A percentile compares a stretch with the other conserved stretches of the same genome.
Evolutionary conservation across 2,888 invertebrate species (phyloP).

Genomic region (Leptarthrus brevirostris): DNA sequence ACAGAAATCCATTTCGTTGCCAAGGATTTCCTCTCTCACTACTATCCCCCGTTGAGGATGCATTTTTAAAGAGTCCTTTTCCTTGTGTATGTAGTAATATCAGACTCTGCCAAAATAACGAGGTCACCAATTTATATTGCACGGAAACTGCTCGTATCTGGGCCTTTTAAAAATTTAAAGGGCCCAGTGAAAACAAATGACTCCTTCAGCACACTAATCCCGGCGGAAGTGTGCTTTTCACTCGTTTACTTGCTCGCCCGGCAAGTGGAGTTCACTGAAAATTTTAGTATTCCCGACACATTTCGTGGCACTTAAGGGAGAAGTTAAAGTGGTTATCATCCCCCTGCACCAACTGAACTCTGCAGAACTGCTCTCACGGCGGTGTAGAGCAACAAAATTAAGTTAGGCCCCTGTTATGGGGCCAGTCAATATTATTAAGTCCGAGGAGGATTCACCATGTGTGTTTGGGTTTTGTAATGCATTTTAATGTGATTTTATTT

Average conservation of each 20-base stretch:
- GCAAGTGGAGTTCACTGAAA: not conserved
- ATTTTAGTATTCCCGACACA: slow-evolving; percentile 32
- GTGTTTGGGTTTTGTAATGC: not conserved
- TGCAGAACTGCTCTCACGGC: not conserved
- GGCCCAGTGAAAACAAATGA: slow-evolving; percentile 18
- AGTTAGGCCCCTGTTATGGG: slow-evolving; percentile 3
- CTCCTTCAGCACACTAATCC: slow-evolving; percentile 20
- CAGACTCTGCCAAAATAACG: not conserved
- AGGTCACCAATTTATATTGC: slow-evolving; percentile 28
- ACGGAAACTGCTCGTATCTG: not conserved
- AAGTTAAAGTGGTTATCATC: not conserved
- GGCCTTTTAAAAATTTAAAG: slow-evolving; percentile 1
- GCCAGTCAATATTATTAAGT: slow-evolving; percentile 10
- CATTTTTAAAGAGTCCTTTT: not conserved
- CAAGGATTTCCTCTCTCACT: not conserved
- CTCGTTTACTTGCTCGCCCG: not conserved
- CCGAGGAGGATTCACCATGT: not conserved
- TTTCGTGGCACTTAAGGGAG: not conserved
- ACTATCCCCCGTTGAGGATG: not conserved
- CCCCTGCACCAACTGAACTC: not conserved
- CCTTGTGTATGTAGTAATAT: not conserved
- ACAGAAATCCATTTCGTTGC: not conserved
- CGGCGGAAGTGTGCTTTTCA: slow-evolving; percentile 7
- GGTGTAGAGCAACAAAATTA: not conserved
- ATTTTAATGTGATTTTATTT: slow-evolving; percentile 11